phyloP scores from a whole-genome alignment of 2,113 vertebrate species.

The Protomyctophum bolini region DNA sequence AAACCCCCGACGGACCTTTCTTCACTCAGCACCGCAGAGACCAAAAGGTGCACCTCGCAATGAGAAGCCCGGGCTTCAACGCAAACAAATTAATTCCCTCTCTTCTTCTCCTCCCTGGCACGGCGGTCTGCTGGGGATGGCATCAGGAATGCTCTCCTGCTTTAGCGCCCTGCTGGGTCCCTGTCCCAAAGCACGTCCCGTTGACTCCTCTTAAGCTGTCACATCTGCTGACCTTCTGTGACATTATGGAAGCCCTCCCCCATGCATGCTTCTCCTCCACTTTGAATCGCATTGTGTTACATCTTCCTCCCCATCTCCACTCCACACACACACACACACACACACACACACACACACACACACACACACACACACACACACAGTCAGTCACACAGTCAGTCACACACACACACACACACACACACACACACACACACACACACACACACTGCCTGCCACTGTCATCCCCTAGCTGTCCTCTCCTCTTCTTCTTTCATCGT shows the following conservation, averaged over 20 bases:
- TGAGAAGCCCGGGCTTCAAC: slow-evolving; percentile 33
- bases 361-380: too few species aligned
- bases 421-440: too few species aligned
- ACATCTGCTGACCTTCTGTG: slow-evolving; percentile 18
- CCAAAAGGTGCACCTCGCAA: slow-evolving; percentile 21
- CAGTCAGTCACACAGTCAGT: too few species aligned
- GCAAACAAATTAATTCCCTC: not conserved
- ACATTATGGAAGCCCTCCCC: not conserved
- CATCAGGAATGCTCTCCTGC: slow-evolving; percentile 20
- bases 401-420: too few species aligned
- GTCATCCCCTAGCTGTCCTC: not conserved
- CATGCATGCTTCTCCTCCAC: too few species aligned
- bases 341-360: too few species aligned
- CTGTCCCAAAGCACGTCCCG: slow-evolving; percentile 30
- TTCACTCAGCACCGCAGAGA: slow-evolving; percentile 39
- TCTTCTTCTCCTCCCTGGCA: slow-evolving; percentile 22
- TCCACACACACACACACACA: not conserved
- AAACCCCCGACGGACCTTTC: slow-evolving; percentile 50
- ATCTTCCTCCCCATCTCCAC: slow-evolving; percentile 9
- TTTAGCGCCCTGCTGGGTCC: slow-evolving; percentile 39
- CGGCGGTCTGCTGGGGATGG: slow-evolving; percentile 30
- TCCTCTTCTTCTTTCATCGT: slow-evolving; percentile 37
- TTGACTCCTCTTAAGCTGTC: slow-evolving; percentile 23
- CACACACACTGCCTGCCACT: too few species aligned
- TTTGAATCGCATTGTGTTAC: not conserved